Base-by-base conservation (phyloP, 2,888 invertebrate genomes). In the Platycheirus albimanus region DNA sequence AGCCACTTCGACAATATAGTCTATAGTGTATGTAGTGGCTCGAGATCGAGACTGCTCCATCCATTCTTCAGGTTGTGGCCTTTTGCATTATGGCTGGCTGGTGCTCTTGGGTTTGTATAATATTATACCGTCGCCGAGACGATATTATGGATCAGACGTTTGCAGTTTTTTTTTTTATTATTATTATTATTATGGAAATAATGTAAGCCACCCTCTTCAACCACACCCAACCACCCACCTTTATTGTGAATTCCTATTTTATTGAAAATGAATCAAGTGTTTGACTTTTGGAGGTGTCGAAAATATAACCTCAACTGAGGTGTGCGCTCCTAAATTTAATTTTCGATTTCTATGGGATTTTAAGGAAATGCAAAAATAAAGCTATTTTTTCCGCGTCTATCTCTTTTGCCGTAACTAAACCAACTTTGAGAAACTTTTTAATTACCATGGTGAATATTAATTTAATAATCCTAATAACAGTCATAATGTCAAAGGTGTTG, bases 41-140 rank as follows among this genome's bases (percentile, higher is more conserved):
- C 58, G 67, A n/a, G 41, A 58, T 58, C 51, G 36, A 64, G 67
- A 64, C 61, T 33, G 49, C 41, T 56, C 41, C 5, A 54, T 38
- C 0, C n/a, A 30, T 75, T 51, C 67, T 66, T 58, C 13, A 58
- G 64, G 56, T 75, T 80, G 66, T 75, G 69, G 58, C 51, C 70
- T 66, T 43, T 52, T 51, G 64, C 38, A 28, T 33, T 11, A 13
- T 13, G 36, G 3, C 17, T 54, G 33, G 33, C 15, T 4, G 8
- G 30, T 33, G 5, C 15, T 28, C 3, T 11, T 41, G 58, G 38
- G 4, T 24, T 41, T 4, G 28, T 17, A 33, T 3, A 33, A 13
- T 24, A 56, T 36, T 36, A 19, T n/a, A 13, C 7, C 2, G 1
- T 13, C 15, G 5, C 30, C 11, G 24, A 19, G 20, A 13, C n/a